A percentile compares a stretch with the other conserved stretches of the same genome.
Evolutionary conservation across 2,797 vertebrate genomes (phyloP).

Genomic region (Setipinna tenuifilis): DNA sequence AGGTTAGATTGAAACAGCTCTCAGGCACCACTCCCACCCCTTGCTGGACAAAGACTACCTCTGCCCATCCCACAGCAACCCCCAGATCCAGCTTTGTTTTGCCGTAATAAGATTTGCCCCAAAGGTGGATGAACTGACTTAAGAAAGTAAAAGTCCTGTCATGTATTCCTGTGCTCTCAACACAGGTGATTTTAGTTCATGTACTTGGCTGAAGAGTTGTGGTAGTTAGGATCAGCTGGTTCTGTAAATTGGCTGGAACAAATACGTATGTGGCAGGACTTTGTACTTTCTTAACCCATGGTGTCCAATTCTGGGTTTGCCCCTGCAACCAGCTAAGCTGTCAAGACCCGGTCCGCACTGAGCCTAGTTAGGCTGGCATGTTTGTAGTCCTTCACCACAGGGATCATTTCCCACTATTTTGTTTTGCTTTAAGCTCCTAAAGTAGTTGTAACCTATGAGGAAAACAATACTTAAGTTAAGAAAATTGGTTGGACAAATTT

Average conservation of each 20-base stretch:
- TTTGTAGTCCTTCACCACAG: neutral
- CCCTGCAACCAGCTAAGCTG: neutral
- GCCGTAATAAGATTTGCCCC: no score
- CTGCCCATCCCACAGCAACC: neutral
- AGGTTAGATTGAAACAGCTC: neutral
- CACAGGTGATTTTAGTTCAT: no score
- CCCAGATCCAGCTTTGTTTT: neutral
- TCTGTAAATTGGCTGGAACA: no score
- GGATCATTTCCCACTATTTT: neutral
- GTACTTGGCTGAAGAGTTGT: no score
- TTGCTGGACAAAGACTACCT: conserved; percentile 17
- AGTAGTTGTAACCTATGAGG: neutral
- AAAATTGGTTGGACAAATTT: neutral
- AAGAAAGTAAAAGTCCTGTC: no score
- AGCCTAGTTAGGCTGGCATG: neutral
- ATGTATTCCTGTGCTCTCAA: no score
- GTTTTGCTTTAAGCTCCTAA: neutral
- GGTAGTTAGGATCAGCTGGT: no score
- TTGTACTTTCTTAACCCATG: no score
- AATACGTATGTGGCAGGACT: no score
- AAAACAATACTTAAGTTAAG: neutral
- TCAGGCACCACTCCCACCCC: neutral
- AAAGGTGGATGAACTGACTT: no score
- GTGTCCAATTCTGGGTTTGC: no score
- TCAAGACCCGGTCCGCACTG: neutral